Evolutionary conservation across 2,888 invertebrate genomes (phyloP).

Genomic region (Hirudinaria manillensis): DNA sequence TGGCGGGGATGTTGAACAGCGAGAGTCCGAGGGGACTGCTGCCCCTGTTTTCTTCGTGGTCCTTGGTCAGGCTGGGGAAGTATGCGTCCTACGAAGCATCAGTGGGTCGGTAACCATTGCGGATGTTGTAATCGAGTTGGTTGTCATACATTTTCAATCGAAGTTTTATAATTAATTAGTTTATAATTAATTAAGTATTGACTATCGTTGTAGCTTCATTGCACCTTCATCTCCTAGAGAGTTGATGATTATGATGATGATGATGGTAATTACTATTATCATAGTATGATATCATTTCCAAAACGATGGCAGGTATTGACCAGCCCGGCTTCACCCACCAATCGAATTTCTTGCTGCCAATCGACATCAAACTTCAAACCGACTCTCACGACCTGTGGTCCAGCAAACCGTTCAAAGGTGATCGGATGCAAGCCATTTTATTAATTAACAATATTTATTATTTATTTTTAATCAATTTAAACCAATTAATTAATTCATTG

Average conservation of each 20-base stretch:
- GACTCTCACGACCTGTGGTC: neutral
- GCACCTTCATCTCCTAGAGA: too few species aligned
- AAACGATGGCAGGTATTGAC: slow-evolving; percentile 58
- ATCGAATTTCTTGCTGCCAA: slow-evolving; percentile 83
- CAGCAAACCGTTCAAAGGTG: neutral
- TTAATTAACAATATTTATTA: too few species aligned
- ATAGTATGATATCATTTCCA: too few species aligned
- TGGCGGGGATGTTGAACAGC: slow-evolving; percentile 16
- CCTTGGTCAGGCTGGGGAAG: slow-evolving; percentile 60
- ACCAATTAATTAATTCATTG: too few species aligned
- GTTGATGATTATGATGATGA: too few species aligned
- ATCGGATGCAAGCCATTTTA: too few species aligned
- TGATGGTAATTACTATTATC: too few species aligned
- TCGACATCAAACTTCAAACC: slow-evolving; percentile 71
- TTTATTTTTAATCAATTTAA: too few species aligned
- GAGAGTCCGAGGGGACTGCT: neutral
- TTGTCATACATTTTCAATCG: neutral
- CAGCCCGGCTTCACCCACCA: slow-evolving; percentile 84
- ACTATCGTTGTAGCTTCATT: too few species aligned
- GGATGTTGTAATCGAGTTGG: neutral
- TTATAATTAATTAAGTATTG: too few species aligned
- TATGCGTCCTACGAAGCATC: slow-evolving; percentile 80
- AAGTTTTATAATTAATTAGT: too few species aligned
- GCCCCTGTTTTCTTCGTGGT: slow-evolving; percentile 24
- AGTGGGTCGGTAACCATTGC: slow-evolving; percentile 1